These are phyloP conservation scores for Coregonus suidteri DNA, from an alignment of 2,797 vertebrate genomes.

Conservation along the genomic window DNA sequence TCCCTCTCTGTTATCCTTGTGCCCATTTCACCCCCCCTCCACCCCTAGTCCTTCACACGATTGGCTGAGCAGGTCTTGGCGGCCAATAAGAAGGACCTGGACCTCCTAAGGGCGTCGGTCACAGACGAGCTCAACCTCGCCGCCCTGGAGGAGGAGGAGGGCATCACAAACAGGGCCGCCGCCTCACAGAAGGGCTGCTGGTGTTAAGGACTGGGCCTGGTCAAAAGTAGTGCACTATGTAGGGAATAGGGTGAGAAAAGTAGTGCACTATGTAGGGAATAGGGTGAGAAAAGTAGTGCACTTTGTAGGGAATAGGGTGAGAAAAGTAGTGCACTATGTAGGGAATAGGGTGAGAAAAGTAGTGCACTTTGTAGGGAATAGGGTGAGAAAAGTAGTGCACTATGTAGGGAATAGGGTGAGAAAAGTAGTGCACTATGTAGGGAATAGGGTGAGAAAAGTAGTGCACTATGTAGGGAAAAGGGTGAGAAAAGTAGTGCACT, in stretches of 20 bases:
- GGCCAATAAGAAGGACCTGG: slow-evolving; percentile 93
- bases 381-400: neutral
- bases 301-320: neutral
- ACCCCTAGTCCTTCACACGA: slow-evolving; percentile 86
- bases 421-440: too few species aligned
- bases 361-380: neutral
- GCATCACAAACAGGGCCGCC: slow-evolving; percentile 71
- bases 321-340: too few species aligned
- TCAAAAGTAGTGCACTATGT: neutral
- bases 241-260: neutral
- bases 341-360: too few species aligned
- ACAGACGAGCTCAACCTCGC: slow-evolving; percentile 80
- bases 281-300: too few species aligned
- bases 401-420: too few species aligned
- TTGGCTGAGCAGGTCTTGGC: slow-evolving; percentile 94
- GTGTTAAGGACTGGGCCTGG: slow-evolving; percentile 78
- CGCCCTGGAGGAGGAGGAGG: slow-evolving; percentile 86
- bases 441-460: too few species aligned
- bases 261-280: too few species aligned
- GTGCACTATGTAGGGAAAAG: too few species aligned
- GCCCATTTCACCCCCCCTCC: neutral
- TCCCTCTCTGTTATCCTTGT: too few species aligned
- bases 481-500: too few species aligned
- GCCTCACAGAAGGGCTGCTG: slow-evolving; percentile 86
- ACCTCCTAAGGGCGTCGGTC: slow-evolving; percentile 80